Base-by-base conservation (phyloP, 2,113 vertebrate species). In the Epinephelus lanceolatus region DNA sequence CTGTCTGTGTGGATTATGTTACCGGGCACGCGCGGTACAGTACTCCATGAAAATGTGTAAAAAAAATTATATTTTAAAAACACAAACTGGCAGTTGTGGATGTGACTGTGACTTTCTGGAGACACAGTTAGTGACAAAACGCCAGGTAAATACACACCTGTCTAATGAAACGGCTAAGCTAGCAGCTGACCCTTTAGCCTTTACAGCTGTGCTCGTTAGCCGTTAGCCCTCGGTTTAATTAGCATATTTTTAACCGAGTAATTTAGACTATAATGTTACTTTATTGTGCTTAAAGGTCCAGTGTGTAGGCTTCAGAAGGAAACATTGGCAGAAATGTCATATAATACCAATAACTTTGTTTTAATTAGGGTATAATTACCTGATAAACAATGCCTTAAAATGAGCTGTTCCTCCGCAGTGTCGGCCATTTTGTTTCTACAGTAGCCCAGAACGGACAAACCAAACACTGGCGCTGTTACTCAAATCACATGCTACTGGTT, bases 1-100 rank as follows among this genome's bases (percentile, higher is more conserved):
- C 68, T 53, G 33, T 70, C 8, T 23, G 49, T 23, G 49, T 4
- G 90, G 95, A 94, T 96, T 95, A 95, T 81, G 92, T 93, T 91
- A 94, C 92, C 55, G 86, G 83, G 88, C 91, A 93, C 90, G 91
- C 92, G 92, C 84, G 19, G 19, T n/a, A 49, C 62, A 63, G 3
- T 4, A 40, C 52, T 63, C 37, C 21, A 42, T 27, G 40, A 66
- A 63, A 42, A 57, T 59, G 25, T 1, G 55, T 18, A 80, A 52
- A 53, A 37, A 21, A 17, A 4, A 60, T 0, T 2, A 3, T 2
- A 21, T 21, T 45, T 45, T 45, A 27, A 67, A n/a, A 33, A 42
- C 2, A n/a, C 0, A 60, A 37, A 14, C 17, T 71, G 12, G 9
- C 4, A 5, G 37, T 6, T 66, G 0, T 21, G 17, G 13, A 11